Percentiles rank a stretch among this genome's conserved stretches.
phyloP scores from a whole-genome alignment of 1,140 invertebrate genomes.

The Parapsyche elsis region DNA sequence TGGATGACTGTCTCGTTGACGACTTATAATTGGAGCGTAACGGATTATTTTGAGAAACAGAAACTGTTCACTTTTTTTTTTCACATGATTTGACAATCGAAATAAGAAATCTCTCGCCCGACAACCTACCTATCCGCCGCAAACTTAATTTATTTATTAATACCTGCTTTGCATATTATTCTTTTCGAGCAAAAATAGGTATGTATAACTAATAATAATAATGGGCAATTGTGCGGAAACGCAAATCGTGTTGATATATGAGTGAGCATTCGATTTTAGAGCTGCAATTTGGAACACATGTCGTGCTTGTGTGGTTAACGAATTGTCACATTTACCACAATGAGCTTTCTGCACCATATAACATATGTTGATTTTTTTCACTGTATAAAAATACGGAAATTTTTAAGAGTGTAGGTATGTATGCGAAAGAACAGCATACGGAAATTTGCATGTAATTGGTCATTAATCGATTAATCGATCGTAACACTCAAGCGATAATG shows the following conservation, averaged over 20 bases:
- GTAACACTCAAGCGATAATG: background rate
- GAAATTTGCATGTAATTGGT: constrained; percentile 39
- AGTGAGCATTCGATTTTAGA: constrained; percentile 6
- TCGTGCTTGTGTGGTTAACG: constrained; percentile 18
- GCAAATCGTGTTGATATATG: background rate
- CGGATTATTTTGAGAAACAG: constrained; percentile 38
- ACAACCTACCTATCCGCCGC: background rate
- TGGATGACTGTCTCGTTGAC: constrained; percentile 33
- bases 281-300: constrained; percentile 22
- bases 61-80: constrained; percentile 28
- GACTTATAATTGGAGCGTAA: constrained; percentile 35
- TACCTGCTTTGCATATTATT: background rate
- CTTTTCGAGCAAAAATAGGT: background rate
- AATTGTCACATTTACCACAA: constrained; percentile 44
- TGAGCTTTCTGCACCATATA: background rate
- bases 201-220: background rate
- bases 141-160: background rate
- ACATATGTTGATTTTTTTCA: constrained; percentile 12
- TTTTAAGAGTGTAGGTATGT: background rate
- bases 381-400: background rate
- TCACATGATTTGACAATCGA: constrained; percentile 27
- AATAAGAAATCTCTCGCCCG: background rate
- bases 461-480: constrained; percentile 46
- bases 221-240: background rate
- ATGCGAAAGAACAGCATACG: background rate